These are phyloP conservation scores for Chaetodon trifascialis DNA, from an alignment of 2,113 vertebrate species.

Conservation along the genomic window DNA sequence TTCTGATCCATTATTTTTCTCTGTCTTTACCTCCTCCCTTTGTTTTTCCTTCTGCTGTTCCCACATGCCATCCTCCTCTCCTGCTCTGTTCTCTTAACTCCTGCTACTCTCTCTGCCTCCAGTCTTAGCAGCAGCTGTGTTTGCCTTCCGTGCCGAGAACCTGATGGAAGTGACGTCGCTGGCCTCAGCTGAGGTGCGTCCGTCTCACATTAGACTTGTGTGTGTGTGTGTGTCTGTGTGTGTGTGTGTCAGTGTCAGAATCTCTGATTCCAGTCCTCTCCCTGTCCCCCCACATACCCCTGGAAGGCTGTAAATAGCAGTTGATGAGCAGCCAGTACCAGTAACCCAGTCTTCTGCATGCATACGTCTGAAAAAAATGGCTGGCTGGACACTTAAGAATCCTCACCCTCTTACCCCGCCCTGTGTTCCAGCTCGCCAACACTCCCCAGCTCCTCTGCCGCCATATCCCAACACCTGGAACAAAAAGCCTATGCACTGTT, in stretches of 20 bases:
- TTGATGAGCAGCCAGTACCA: slow-evolving; percentile 83
- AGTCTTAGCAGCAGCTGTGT: slow-evolving; percentile 97
- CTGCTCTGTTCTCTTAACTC: background rate
- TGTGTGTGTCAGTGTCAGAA: slow-evolving; percentile 43
- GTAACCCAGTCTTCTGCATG: slow-evolving; percentile 84
- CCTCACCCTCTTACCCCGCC: slow-evolving; percentile 18
- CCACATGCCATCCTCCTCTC: background rate
- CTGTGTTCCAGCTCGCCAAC: background rate
- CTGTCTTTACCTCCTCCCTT: background rate
- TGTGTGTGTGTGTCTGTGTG: slow-evolving; percentile 24
- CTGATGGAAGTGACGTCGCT: slow-evolving; percentile 99
- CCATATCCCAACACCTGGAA: background rate
- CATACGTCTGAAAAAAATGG: slow-evolving; percentile 79
- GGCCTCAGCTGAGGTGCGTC: slow-evolving; percentile 96
- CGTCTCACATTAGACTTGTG: slow-evolving; percentile 28
- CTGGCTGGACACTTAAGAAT: slow-evolving; percentile 73
- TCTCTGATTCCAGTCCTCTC: background rate
- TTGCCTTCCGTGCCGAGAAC: slow-evolving; percentile 98
- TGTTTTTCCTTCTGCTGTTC: too few relatives aligned
- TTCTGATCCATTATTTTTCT: background rate
- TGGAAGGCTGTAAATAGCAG: slow-evolving; percentile 87
- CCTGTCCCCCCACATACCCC: slow-evolving; percentile 37
- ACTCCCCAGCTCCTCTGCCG: background rate
- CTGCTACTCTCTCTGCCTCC: background rate
- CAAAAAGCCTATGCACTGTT: background rate